A percentile compares a stretch with the other conserved stretches of the same genome.
Conservation (phyloP, 1,140 invertebrate species). For the Leguminivora glycinivorella region DNA sequence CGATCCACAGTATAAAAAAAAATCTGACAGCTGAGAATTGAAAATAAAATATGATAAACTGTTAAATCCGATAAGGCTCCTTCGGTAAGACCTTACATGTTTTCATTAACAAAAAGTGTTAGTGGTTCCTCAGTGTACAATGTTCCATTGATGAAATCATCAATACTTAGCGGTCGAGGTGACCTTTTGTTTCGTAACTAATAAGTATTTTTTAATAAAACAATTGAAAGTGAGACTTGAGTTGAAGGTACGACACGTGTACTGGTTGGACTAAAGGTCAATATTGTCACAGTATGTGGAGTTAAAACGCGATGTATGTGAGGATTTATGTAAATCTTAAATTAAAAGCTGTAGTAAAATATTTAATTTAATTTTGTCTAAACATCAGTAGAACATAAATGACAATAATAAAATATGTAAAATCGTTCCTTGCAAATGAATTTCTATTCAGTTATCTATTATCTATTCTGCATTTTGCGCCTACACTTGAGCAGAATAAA, state of each 20-base stretch:
- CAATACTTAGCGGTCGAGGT: slow-evolving; percentile 41
- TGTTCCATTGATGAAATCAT: slow-evolving; percentile 46
- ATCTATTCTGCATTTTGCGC: no score
- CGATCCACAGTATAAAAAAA: no score
- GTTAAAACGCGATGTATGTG: neutral
- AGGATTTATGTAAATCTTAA: neutral
- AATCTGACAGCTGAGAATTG: no score
- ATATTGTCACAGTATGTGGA: slow-evolving; percentile 10
- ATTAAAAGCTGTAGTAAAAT: no score
- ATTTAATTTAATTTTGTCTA: no score
- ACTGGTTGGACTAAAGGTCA: slow-evolving; percentile 19
- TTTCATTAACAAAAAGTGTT: slow-evolving; percentile 8
- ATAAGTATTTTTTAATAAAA: slow-evolving; percentile 57
- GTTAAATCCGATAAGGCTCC: neutral
- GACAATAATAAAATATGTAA: no score
- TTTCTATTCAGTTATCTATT: no score
- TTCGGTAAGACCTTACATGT: neutral
- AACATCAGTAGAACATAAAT: no score
- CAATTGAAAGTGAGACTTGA: slow-evolving; percentile 63
- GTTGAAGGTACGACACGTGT: slow-evolving; percentile 16
- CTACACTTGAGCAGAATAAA: no score
- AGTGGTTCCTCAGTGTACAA: neutral
- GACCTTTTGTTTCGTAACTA: slow-evolving; percentile 52
- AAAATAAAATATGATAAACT: neutral
- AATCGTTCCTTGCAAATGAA: no score